Percentiles rank a stretch among this genome's conserved stretches.
These are phyloP conservation scores for Neodon shergylaensis DNA, from an alignment of 2,113 vertebrate species.

Conservation along the genomic window DNA sequence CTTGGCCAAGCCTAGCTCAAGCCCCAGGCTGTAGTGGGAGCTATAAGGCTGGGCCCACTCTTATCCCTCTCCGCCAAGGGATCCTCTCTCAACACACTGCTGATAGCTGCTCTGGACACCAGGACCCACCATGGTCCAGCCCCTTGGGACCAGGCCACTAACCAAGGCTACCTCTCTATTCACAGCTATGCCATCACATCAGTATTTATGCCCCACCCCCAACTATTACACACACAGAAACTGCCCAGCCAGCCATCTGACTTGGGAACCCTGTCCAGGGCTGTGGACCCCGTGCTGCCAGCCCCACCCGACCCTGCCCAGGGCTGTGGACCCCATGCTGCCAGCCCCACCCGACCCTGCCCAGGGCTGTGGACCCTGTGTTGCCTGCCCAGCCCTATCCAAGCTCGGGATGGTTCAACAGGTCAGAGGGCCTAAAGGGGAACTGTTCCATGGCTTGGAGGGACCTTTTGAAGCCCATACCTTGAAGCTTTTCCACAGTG, in stretches of 20 bases:
- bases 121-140: not conserved
- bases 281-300: not conserved
- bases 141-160: not conserved
- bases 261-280: not conserved
- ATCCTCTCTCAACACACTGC: not conserved
- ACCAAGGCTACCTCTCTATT: not conserved
- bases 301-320: not conserved
- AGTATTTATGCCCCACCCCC: not conserved
- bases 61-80: not conserved
- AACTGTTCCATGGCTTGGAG: accelerated
- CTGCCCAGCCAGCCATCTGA: not conserved
- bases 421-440: not conserved
- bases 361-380: too few species aligned
- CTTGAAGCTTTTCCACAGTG: too few species aligned
- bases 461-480: not conserved
- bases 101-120: not conserved
- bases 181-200: not conserved
- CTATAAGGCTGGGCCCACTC: not conserved
- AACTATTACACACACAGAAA: not conserved
- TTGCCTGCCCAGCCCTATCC: not conserved
- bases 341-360: not conserved
- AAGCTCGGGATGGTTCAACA: not conserved
- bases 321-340: too few species aligned
- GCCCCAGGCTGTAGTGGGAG: not conserved
- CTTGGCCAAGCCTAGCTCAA: not conserved